Percentiles rank a stretch among this genome's conserved stretches.
Evolutionary conservation across 1,140 invertebrate genomes (phyloP).

Genomic region (Tetragnatha versicolor): DNA sequence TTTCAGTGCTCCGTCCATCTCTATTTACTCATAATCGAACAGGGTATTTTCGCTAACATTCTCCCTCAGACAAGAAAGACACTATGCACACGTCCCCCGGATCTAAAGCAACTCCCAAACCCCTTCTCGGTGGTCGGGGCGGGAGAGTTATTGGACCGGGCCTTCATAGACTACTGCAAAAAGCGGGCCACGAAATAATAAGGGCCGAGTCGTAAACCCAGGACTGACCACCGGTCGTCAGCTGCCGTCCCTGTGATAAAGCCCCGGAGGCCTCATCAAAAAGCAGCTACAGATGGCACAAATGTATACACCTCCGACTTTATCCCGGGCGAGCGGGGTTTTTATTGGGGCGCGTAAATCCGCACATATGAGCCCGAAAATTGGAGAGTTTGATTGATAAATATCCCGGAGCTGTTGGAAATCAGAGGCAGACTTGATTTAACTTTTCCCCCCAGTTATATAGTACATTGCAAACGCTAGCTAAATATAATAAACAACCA

Average conservation of each 20-base stretch:
- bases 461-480: no score
- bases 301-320: not conserved
- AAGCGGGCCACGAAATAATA: constrained; percentile 40
- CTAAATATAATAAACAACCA: no score
- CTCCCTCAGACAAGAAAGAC: no score
- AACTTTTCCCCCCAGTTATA: no score
- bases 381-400: no score
- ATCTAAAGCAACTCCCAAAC: not conserved
- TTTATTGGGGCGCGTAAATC: not conserved
- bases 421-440: no score
- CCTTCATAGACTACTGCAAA: constrained; percentile 38
- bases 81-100: not conserved
- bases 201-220: constrained; percentile 38
- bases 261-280: constrained; percentile 18
- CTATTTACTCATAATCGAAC: not conserved
- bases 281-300: constrained; percentile 38
- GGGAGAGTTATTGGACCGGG: constrained; percentile 18
- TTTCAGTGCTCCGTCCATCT: not conserved
- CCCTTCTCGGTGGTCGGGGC: constrained; percentile 14
- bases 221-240: constrained; percentile 10
- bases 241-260: constrained; percentile 8
- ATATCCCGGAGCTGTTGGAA: no score
- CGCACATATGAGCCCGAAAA: not conserved
- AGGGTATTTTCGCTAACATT: no score
- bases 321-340: not conserved